Evolutionary conservation across 2,113 vertebrate genomes (phyloP), one percentile per base, ranked within the genome.

Genomic region (Edolisoma coerulescens): DNA sequence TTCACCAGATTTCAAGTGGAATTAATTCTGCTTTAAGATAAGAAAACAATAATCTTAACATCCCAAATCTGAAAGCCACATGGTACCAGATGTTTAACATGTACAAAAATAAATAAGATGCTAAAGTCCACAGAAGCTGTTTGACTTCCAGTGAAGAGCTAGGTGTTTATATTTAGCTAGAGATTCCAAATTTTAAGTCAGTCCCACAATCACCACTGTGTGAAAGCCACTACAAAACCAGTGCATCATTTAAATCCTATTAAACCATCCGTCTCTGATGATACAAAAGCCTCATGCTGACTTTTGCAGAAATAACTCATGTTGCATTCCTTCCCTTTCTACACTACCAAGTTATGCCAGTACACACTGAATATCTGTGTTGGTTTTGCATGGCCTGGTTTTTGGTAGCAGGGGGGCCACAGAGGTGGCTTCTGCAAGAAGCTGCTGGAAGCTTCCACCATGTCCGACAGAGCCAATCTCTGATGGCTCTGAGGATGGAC

Each of bases 401-500:
- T 63, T 45, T 39, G 39, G 27, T 18, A 45, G 17, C 2, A 1
- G 17, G 21, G 13, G 8, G 13, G 27, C 8, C 10, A 37, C 4
- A 6, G 13, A 33, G 17, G 1, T 21, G 56, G 39, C 33, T 63
- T 39, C 33, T 63, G 28, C 64, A 23, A 33, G 47, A 61, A 53
- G 41, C 2, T 39, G 49, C 39, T 4, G 3, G 68, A 39, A 64
- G 6, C 22, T 33, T 39, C 33, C n/a, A 22, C 11, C 11, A 18
- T 5, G 33, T 45, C 68, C 0, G 0, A 11, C 27, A 33, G 39
- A 73, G 9, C 6, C 22, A 33, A 1, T 28, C 11, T 3, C 57
- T 39, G 57, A 22, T 54, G 22, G 2, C 22, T 44, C 33, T 32
- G 33, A 45, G 17, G 47, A 45, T 73, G 47, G 33, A 37, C 6